Conservation (phyloP, 2,888 invertebrate genomes). For the Nysson spinosus region DNA sequence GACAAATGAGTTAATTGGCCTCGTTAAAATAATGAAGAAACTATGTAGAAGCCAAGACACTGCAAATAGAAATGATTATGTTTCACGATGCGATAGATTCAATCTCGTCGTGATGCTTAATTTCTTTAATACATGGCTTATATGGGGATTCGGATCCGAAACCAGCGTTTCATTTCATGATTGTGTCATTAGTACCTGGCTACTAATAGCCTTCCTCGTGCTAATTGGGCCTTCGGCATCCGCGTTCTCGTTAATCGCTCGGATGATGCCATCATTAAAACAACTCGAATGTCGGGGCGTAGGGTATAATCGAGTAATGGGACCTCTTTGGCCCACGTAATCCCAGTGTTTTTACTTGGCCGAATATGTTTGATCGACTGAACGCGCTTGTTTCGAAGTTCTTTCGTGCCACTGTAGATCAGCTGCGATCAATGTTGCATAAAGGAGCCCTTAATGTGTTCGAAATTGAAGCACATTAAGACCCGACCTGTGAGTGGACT, state of each 20-base stretch:
- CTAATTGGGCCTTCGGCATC: constrained; percentile 37
- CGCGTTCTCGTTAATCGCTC: constrained; percentile 29
- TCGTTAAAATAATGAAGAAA: too few species aligned
- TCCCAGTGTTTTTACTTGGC: too few species aligned
- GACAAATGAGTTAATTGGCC: too few species aligned
- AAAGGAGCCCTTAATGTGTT: too few species aligned
- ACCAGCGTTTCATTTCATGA: constrained; percentile 20
- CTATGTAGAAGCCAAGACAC: too few species aligned
- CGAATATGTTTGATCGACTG: too few species aligned
- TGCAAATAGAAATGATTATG: constrained; percentile 27
- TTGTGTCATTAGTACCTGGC: constrained; percentile 35
- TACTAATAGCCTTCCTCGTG: constrained; percentile 34
- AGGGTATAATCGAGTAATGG: not conserved
- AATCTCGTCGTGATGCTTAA: constrained; percentile 33
- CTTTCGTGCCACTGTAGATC: too few species aligned
- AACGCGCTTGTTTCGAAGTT: too few species aligned
- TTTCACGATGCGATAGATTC: constrained; percentile 28
- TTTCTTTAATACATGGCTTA: constrained; percentile 27
- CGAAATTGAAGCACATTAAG: too few species aligned
- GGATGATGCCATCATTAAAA: constrained; percentile 32
- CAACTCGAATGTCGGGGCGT: constrained; percentile 5
- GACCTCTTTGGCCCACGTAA: too few species aligned
- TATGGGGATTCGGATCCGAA: constrained; percentile 20
- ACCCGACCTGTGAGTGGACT: too few species aligned
- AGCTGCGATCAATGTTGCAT: too few species aligned